Base-by-base conservation (phyloP, 2,797 vertebrate genomes). In the Sylvilagus floridanus region DNA sequence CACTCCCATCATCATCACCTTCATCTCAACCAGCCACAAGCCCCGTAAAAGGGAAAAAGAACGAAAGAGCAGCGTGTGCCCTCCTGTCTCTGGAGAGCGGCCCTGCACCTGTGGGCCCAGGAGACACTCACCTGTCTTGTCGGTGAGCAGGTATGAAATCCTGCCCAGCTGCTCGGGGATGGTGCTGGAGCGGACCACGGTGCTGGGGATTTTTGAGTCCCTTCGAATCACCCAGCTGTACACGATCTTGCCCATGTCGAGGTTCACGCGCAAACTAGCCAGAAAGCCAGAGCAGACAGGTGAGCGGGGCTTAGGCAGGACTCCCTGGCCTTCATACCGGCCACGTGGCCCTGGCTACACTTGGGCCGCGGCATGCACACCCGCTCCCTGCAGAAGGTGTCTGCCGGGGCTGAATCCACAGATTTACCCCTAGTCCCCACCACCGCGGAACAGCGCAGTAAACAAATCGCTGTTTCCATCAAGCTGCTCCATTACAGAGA, bases 171-270 rank as follows among this genome's bases (percentile, higher is more conserved):
- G 99, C 94, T 99, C 99, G 0, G 99, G 99, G 93, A 99, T 99
- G 19, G 99, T 99, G 98, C 99, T 99, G 37, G 99, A 99, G 24
- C 99, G 99, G 68, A 99, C 99, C 97, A 99, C 99, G 0, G 99
- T 99, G 19, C 99, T 99, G 0, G 99, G 99, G 91, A 99, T 99
- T 97, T 99, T 99, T 5, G 99, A 99, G 96, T 99, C 99, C 96
- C 98, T 99, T 71, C 99, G 99, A 95, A 99, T 99, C 98, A 99
- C 99, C 99, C 99, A 99, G 95, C 99, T 99, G 98, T 99, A 99
- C 88, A 99, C 99, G 93, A 99, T 99, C 98, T 99, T 99, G 37
- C 99, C 99, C 99, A 99, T 99, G 96, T 99, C 99, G 98, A 99
- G 98, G 95, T 99, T 99, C 87, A 99, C 99, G 4, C 99, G 99